Evolutionary conservation across 2,888 invertebrate genomes (phyloP).

Genomic region (Strigamia transsilvanica): DNA sequence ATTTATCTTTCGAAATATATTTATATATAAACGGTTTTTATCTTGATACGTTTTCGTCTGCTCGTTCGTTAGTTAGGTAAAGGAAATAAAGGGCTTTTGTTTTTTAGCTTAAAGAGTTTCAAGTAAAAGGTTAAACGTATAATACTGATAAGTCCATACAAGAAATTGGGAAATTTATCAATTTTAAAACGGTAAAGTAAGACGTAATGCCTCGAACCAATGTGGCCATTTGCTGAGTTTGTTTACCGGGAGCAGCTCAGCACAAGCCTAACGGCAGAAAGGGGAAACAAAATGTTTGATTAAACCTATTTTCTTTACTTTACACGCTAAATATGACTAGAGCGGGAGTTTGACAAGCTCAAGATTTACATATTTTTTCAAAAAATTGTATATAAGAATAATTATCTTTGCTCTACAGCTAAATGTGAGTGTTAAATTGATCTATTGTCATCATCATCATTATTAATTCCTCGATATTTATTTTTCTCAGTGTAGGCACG

Average conservation of each 20-base stretch:
- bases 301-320: not conserved
- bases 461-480: slow-evolving; percentile 18
- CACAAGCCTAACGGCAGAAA: not conserved
- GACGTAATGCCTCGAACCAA: not conserved
- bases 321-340: not conserved
- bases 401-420: slow-evolving; percentile 35
- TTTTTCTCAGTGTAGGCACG: slow-evolving; percentile 36
- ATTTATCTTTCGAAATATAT: not conserved
- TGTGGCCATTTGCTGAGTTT: slow-evolving; percentile 38
- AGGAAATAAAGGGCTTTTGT: not conserved
- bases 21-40: not conserved
- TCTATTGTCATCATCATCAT: slow-evolving; percentile 9
- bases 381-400: slow-evolving; percentile 46
- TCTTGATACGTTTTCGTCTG: slow-evolving; percentile 1
- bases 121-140: slow-evolving; percentile 24
- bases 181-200: not conserved
- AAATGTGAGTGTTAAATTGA: not conserved
- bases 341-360: slow-evolving; percentile 25
- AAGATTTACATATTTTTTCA: slow-evolving; percentile 31
- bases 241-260: slow-evolving; percentile 43
- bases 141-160: slow-evolving; percentile 17
- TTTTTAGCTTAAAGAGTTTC: slow-evolving; percentile 10
- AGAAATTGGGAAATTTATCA: not conserved
- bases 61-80: not conserved
- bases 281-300: not conserved